These are phyloP conservation scores for Thinocorus orbignyianus DNA, from an alignment of 2,113 vertebrate species.

Conservation along the genomic window DNA sequence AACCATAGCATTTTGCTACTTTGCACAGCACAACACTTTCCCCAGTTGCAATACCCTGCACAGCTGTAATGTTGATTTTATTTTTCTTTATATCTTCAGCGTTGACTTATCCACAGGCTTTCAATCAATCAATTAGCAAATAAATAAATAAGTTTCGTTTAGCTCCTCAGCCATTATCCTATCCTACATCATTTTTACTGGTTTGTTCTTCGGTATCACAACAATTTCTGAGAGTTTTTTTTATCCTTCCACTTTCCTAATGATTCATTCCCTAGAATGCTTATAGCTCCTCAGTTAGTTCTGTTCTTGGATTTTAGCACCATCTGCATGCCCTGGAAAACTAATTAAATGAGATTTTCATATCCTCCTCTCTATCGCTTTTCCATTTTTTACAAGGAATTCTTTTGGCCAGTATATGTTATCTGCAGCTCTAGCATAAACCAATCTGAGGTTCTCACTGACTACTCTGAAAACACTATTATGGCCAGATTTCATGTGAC, in stretches of 20 bases:
- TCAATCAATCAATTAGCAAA: background rate
- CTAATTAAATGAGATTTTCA: slow-evolving; percentile 49
- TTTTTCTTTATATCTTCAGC: background rate
- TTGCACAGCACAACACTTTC: background rate
- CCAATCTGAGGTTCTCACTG: background rate
- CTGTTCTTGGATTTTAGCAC: background rate
- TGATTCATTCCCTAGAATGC: background rate
- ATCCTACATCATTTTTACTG: background rate
- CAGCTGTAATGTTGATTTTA: background rate
- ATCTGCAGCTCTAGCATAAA: background rate
- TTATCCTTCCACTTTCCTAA: background rate
- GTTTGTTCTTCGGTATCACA: background rate
- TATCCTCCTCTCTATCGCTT: background rate
- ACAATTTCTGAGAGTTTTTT: background rate
- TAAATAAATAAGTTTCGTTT: background rate
- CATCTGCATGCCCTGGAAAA: slow-evolving; percentile 19
- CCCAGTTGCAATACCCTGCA: background rate
- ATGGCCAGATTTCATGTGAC: background rate
- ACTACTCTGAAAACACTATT: background rate
- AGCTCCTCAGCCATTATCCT: background rate
- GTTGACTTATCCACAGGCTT: background rate
- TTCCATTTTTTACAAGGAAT: background rate
- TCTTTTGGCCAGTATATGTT: background rate
- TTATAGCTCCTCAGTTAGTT: background rate
- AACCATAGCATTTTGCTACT: background rate